phyloP scores from a whole-genome alignment of 2,888 invertebrate genomes.

The Dermolepida albohirtum region DNA sequence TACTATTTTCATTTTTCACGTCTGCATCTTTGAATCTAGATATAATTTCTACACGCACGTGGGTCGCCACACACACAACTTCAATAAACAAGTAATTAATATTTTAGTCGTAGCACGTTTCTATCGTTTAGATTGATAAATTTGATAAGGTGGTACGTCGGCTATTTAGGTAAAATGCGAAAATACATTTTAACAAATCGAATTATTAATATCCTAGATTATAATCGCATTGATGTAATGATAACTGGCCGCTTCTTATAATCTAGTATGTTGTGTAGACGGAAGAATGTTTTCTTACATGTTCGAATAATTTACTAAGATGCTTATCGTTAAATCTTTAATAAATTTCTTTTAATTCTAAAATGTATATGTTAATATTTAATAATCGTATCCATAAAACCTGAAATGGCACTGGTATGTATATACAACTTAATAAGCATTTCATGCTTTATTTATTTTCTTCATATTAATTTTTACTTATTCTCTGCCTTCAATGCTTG shows the following conservation, averaged over 20 bases:
- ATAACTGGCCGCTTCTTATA: slow-evolving; percentile 2
- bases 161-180: slow-evolving; percentile 5
- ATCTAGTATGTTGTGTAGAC: background rate
- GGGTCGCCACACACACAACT: slow-evolving; percentile 7
- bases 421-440: too few relatives aligned
- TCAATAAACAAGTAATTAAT: slow-evolving; percentile 12
- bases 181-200: slow-evolving; percentile 20
- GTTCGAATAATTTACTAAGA: slow-evolving; percentile 2
- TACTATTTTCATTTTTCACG: slow-evolving; percentile 22
- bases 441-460: too few relatives aligned
- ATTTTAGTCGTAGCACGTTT: slow-evolving; percentile 21
- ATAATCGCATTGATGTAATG: slow-evolving; percentile 4
- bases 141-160: background rate
- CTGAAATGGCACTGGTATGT: too few relatives aligned
- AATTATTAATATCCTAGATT: slow-evolving; percentile 13
- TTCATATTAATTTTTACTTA: too few relatives aligned
- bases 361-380: too few relatives aligned
- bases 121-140: slow-evolving; percentile 21
- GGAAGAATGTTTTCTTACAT: slow-evolving; percentile 1
- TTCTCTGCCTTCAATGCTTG: too few relatives aligned
- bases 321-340: background rate
- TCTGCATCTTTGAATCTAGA: too few relatives aligned
- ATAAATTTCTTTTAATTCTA: background rate
- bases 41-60: background rate
- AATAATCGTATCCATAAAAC: too few relatives aligned